These are phyloP conservation scores for Cephonodes hylas DNA, from an alignment of 2,888 invertebrate species.

Conservation along the genomic window DNA sequence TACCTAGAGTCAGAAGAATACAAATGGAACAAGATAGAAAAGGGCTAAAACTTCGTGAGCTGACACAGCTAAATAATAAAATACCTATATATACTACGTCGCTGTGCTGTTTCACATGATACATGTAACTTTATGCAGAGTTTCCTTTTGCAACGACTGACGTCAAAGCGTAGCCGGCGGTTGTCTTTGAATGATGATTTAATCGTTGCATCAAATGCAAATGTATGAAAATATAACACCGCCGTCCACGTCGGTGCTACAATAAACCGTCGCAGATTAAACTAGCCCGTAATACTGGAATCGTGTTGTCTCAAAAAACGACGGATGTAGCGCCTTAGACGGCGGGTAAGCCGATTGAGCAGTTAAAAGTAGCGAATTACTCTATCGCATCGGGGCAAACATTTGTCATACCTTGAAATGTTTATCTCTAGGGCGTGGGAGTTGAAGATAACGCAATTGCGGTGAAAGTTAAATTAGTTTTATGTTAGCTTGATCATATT, in stretches of 20 bases:
- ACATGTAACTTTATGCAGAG: background rate
- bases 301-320: slow-evolving; percentile 1
- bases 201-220: slow-evolving; percentile 7
- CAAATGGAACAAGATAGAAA: no score
- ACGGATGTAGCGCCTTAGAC: slow-evolving; percentile 8
- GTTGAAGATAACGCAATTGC: background rate
- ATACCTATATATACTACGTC: background rate
- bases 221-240: background rate
- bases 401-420: background rate
- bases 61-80: no score
- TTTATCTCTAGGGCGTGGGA: background rate
- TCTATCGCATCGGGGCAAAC: background rate
- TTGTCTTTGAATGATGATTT: background rate
- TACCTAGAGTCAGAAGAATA: no score
- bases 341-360: slow-evolving; percentile 2
- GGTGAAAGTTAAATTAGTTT: background rate
- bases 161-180: background rate
- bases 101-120: background rate
- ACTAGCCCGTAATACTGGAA: background rate
- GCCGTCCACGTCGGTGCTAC: background rate
- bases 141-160: background rate
- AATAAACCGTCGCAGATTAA: background rate
- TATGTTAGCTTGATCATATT: background rate
- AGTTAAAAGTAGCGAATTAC: background rate
- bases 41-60: no score